Base-by-base conservation (phyloP, 1,140 invertebrate species). In the Platyscapa corneri region DNA sequence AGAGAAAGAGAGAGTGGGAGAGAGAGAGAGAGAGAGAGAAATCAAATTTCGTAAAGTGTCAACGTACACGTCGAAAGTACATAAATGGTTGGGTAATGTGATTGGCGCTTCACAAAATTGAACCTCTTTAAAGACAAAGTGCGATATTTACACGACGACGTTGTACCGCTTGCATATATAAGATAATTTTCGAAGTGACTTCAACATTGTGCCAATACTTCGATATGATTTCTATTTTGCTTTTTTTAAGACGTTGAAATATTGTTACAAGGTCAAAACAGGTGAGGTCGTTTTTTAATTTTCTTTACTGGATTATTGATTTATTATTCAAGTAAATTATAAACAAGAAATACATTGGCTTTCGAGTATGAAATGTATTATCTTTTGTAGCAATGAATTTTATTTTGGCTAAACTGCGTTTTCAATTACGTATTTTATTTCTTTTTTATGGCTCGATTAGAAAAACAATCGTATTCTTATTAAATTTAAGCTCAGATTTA, bases 51-150 rank as follows among this genome's bases (percentile, higher is more conserved):
- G 32, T 37, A 85, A 85, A 65, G 67, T 80, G 67, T 53, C 56
- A 75, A 23, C 60, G 27, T 18, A 34, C 65, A 67, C 42, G 74
- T 74, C 27, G 65, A 39, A n/a, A 2, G 34, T 32, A 78, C 32
- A 39, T 42, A 46, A 56, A n/a, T 49, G 8, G 60, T 42, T 75
- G 81, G 87, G 85, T 89, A 90, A 90, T 89, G 88, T 75, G 88
- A 90, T 90, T 90, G 89, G 89, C 89, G 89, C 89, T 86, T 86
- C 86, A 86, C 80, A 86, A 90, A 90, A 90, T 90, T 90, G 89
- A 87, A 89, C 85, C 90, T 90, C 89, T 90, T 90, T 90, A 90
- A 90, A 60, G 39, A 77, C 20, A 10, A 86, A 86, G 90, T 81
- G 87, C 87, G 88, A 89, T 89, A 88, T 90, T 89, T 88, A 86